Evolutionary conservation across 2,888 invertebrate species (phyloP), one percentile per base, ranked within the genome.

Genomic region (Erebia epiphron): DNA sequence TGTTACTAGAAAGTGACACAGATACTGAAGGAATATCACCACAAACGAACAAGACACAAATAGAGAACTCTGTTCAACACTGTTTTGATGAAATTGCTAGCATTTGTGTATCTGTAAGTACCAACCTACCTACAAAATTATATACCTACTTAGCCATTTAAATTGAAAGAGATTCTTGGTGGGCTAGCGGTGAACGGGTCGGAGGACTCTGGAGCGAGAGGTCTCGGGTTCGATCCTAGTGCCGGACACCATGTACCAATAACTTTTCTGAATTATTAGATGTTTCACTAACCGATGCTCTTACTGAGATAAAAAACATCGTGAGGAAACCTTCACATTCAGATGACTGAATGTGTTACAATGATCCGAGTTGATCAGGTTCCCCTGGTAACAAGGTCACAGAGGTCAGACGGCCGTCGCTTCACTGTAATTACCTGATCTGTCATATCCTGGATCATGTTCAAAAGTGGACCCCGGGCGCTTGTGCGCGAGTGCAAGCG

Each of bases 401-500:
- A 54, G 18, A 54, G 54, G 54, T 54, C 54, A 54, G 54, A 18
- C 52, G 52, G 52, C 52, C 52, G 52, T 52, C 52, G 52, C 52
- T 52, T 52, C 52, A 52, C 52, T 52, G 52, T 52, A 52, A 52
- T 52, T 52, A 52, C 54, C 54, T 54, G 54, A 54, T 54, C 54
- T 54, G 54, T 54, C 54, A 54, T 54, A 54, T 54, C 54, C 54
- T 54, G 54, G 54, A 54, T 54, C 54, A 54, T 54, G 54, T 54
- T 54, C 54, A 54, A 54, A 54, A 54, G 54, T 54, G 54, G 54
- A 54, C 54, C 54, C 54, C 54, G 54, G 54, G 54, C 54, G 54
- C 54, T 54, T 54, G 54, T 54, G 54, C 54, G 54, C 54, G 54
- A 54, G 54, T 54, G 54, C 54, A 54, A 54, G 54, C 54, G 54